Base-by-base conservation (phyloP, 2,113 vertebrate species). In the Indri indri region DNA sequence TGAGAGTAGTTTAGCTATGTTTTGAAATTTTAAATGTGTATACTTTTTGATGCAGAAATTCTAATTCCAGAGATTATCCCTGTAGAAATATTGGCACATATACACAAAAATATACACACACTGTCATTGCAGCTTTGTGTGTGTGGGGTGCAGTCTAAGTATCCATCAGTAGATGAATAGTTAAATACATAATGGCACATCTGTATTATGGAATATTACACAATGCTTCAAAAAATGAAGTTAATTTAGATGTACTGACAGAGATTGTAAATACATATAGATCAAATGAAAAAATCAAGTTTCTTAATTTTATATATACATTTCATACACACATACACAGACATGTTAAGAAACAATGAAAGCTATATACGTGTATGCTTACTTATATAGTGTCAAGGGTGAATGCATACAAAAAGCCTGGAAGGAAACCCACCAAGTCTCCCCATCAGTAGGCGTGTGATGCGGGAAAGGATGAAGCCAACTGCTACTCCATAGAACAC, bases 21-120 rank as follows among this genome's bases (percentile, higher is more conserved):
- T 95, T 86, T 92, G 34, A 92, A 92, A 84, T 90, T 94, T 96
- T 66, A 92, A 91, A 50, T 68, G 7, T 61, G 54, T 16, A 40
- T 71, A 70, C 14, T 25, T 76, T 95, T 96, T 79, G 84, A 40
- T 86, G 22, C 18, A 97, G 54, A 90, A 82, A 96, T 89, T 94
- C 50, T 95, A 88, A 94, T 91, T 86, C 57, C 34, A 88, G 81
- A 94, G 17, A 47, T 22, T 77, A 50, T 88, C 81, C n/a, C 37
- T 77, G 45, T 6, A 91, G 57, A 84, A 88, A 96, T 84, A 90
- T 3, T 68, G 22, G 87, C n/a, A 66, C 37, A 89, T 16, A 90
- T 52, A 63, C 57, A 66, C 30, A 89, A 77, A 96, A 80, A 92
- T 71, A 94, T 47, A 54, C 73, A 90, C 22, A 73, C 40, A 68